These are phyloP conservation scores for Telmatherina bonti DNA, from an alignment of 2,797 vertebrate genomes.

Conservation along the genomic window DNA sequence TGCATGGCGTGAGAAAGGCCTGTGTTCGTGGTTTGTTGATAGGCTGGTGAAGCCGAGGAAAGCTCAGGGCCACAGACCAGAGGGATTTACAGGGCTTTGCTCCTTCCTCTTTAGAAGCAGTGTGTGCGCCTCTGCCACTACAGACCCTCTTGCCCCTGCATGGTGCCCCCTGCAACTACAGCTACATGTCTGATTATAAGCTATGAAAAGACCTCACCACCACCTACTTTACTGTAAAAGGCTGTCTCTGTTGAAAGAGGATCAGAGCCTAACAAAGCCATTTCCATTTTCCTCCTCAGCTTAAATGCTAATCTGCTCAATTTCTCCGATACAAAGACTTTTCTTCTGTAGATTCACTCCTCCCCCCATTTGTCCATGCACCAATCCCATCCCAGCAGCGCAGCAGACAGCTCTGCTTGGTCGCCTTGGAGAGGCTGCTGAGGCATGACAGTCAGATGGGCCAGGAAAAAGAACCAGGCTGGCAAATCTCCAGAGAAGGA, in stretches of 20 bases:
- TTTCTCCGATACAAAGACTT: conserved; percentile 57
- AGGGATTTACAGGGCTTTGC: conserved; percentile 80
- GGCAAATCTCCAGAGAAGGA: conserved; percentile 47
- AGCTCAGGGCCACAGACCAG: conserved; percentile 73
- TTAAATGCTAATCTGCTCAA: conserved; percentile 69
- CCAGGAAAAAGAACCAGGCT: conserved; percentile 32
- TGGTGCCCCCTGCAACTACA: conserved; percentile 53
- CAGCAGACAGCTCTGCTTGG: conserved; percentile 37
- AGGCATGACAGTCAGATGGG: conserved; percentile 57
- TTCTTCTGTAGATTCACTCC: conserved; percentile 33
- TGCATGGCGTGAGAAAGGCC: conserved; percentile 79
- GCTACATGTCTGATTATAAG: conserved; percentile 61
- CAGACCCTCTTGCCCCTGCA: conserved; percentile 59
- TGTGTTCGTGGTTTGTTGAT: conserved; percentile 69
- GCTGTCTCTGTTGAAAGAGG: conserved; percentile 48
- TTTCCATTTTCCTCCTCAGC: conserved; percentile 59
- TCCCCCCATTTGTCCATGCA: conserved; percentile 27
- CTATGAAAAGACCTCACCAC: conserved; percentile 37
- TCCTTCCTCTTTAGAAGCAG: conserved; percentile 78
- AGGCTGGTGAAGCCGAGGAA: conserved; percentile 70
- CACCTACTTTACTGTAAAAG: conserved; percentile 44
- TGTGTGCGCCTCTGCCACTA: conserved; percentile 55
- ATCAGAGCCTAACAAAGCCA: conserved; percentile 53
- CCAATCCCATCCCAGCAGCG: conserved; percentile 34
- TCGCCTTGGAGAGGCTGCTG: conserved; percentile 59